Base-by-base conservation (phyloP, 2,888 invertebrate genomes). In the Nysson spinosus region DNA sequence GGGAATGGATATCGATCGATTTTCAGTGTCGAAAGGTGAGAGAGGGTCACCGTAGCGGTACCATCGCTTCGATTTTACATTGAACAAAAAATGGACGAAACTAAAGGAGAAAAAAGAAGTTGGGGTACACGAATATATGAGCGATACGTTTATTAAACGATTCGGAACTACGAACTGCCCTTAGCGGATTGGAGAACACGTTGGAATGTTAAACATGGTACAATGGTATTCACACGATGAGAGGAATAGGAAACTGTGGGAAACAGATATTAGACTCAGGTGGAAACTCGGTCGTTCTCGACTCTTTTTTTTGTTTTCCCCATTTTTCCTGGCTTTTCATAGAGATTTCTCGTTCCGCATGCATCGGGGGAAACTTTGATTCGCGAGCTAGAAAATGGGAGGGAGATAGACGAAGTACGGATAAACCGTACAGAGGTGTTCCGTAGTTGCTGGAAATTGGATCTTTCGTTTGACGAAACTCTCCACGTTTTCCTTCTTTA, bases 1-100 rank as follows among this genome's bases (percentile, higher is more conserved):
- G 63, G 47, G 52, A 62, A 51, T 51, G 64, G 61, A 67, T 69
- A 71, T 72, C 76, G 78, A 76, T 77, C 76, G 76, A 72, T 77
- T 49, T 42, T 56, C 47, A 57, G 50, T 42, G 54, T 43, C 35
- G 62, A 64, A 56, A 72, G 68, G 46, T 4, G 40, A 32, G 24
- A 5, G 6, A 44, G 20, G 9, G 35, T 16, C n/a, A 28, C 6
- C 1, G 37, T 16, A 1, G 12, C 26, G 22, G 35, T 9, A 9
- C 43, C 28, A 7, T 28, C 35, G 43, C 39, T 34, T n/a, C 50
- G 62, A 12, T 60, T 54, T 51, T 50, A 34, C 44, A 50, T 17
- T 54, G 47, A 50, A 37, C 52, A 64, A 35, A 63, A 46, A 4
- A 44, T 54, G 40, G 49, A 24, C 28, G 37, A 40, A 50, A 42